phyloP scores from a whole-genome alignment of 2,113 vertebrate species.

The Plestiodon gilberti region DNA sequence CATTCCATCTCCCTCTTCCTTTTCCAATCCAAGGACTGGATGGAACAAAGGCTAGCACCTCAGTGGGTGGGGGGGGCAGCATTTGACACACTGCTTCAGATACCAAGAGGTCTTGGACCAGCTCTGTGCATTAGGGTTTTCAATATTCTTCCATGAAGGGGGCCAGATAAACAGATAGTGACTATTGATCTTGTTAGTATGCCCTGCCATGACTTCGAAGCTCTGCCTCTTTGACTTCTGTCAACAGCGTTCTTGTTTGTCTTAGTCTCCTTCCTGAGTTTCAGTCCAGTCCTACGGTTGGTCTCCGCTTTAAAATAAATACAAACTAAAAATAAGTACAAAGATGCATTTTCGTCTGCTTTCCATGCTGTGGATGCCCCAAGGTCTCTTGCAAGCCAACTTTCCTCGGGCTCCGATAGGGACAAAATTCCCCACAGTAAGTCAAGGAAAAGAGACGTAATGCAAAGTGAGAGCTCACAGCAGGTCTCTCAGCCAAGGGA shows the following conservation, averaged over 20 bases:
- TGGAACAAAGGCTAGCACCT: too few species aligned
- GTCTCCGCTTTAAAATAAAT: constrained; percentile 22
- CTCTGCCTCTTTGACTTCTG: neutral
- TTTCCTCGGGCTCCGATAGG: neutral
- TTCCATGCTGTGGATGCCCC: neutral
- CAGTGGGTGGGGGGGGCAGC: neutral
- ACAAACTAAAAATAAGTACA: constrained; percentile 6
- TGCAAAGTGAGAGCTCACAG: neutral
- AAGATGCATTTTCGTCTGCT: constrained; percentile 6
- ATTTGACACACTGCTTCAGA: too few species aligned
- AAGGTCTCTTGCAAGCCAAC: neutral
- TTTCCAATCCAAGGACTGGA: too few species aligned
- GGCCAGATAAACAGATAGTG: neutral
- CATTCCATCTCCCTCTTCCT: too few species aligned
- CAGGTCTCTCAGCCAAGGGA: neutral
- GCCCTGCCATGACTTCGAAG: neutral
- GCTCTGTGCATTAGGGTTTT: neutral
- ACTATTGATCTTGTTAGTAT: neutral
- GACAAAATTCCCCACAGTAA: neutral
- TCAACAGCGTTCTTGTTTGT: neutral
- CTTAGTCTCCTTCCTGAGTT: neutral
- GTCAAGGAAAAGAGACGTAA: neutral
- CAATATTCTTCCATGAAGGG: neutral
- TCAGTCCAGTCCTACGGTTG: neutral
- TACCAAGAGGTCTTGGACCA: neutral